These are phyloP conservation scores for Empis stercorea DNA, from an alignment of 2,888 invertebrate species.

Conservation along the genomic window DNA sequence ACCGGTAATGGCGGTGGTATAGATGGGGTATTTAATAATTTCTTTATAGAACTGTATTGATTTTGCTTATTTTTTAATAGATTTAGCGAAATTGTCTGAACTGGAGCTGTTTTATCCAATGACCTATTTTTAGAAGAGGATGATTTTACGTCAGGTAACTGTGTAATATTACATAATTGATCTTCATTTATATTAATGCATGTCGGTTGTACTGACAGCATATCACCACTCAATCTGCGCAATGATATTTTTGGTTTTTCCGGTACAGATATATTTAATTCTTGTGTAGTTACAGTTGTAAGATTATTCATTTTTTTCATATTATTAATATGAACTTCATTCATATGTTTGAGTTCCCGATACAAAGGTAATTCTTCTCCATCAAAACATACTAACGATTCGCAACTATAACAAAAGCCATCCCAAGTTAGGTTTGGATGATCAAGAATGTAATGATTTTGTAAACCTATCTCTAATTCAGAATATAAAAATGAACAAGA, in stretches of 20 bases:
- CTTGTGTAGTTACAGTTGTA: neutral
- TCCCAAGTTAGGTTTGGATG: constrained; percentile 40
- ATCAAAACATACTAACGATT: constrained; percentile 16
- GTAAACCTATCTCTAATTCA: constrained; percentile 24
- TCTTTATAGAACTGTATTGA: neutral
- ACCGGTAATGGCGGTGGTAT: neutral
- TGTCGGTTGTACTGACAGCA: constrained; percentile 22
- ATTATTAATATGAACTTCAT: constrained; percentile 14
- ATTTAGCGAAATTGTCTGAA: too few relatives aligned
- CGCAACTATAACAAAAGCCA: constrained; percentile 42
- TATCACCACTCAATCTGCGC: constrained; percentile 38
- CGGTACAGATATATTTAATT: constrained; percentile 19
- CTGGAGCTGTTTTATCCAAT: neutral
- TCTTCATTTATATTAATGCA: too few relatives aligned
- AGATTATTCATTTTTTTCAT: neutral
- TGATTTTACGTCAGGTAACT: too few relatives aligned
- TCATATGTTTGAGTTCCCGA: constrained; percentile 26
- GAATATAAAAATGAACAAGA: constrained; percentile 28
- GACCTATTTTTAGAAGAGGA: too few relatives aligned
- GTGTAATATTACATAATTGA: too few relatives aligned
- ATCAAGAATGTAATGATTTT: constrained; percentile 26
- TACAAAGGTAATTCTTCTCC: constrained; percentile 6
- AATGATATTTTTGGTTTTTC: constrained; percentile 23
- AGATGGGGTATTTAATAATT: neutral
- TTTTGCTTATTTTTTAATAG: neutral